Evolutionary conservation across 1,140 invertebrate genomes (phyloP), one percentile per base, ranked within the genome.

Genomic region (Hycleus phaleratus): DNA sequence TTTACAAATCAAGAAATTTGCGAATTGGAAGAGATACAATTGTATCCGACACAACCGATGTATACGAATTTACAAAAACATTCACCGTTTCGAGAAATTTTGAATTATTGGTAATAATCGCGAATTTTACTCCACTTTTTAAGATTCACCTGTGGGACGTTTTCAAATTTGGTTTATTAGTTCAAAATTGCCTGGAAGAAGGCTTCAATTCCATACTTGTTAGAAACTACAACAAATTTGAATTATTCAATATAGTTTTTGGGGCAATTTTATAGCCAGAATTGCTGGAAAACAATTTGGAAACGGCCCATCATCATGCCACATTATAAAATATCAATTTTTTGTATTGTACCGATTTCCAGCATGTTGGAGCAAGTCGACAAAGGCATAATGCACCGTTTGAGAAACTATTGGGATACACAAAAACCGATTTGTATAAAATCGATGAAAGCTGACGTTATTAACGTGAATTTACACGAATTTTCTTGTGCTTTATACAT

Each of bases 1-100:
- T 71, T 66, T 44, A 55, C 60, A 9, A 59, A 65, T 54, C 26
- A 63, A 18, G 61, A 61, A 10, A 67, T 71, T 42, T 71, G 70
- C 46, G 65, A 71, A 26, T 50, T 71, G 32, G 65, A 66, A 39
- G 66, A 71, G 56, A 57, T 71, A 4, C 60, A 64, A 42, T 63
- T 71, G 60, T 71, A 66, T 49, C 25, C 60, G 38, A 58, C 52
- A 2, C 62, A 65, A 54, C 61, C 63, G 2, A 61, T 70, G 59
- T 60, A 68, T 38, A 61, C 63, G 3, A 64, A 58, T 56, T 56
- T 68, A 7, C 64, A 61, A 18, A 71, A 71, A 49, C 10, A 59
- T 44, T 71, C 69, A 38, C 65, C 66, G 1, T 64, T 68, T 44
- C 63, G 58, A 40, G 64, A 71, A 52, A 59, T 65, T 45, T 46